Evolutionary conservation across 2,797 vertebrate species (phyloP), one percentile per base, ranked within the genome.

Genomic region (Carcharodon carcharias): DNA sequence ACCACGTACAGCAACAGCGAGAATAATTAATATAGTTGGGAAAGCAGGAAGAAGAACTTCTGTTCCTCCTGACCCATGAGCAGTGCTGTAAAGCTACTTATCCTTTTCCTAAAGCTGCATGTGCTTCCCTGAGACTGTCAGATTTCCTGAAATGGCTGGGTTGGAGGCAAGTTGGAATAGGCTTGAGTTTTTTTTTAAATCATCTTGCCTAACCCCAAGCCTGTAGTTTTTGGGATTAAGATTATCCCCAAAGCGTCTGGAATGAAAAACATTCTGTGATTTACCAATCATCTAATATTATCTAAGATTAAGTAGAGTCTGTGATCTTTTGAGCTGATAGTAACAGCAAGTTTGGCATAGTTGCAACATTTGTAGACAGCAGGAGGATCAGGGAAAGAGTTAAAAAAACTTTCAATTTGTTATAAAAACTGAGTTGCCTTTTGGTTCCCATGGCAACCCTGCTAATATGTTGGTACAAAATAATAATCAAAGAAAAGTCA

Each of bases 401-500:
- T 63, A n/a, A 89, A n/a, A 31, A 61, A 63, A n/a, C 35, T 23
- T 65, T 65, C n/a, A 40, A 93, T 26, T 40, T 93, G 9, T 67
- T 93, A 40, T 40, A 54, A 93, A 93, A 65, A 40, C 21, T 4
- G 91, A 45, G 63, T 45, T 93, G 61, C 91, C 40, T 40, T 93
- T 93, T 67, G 35, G 61, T 93, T 93, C 40, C n/a, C 63, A 93
- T 93, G 61, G n/a, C 18, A 93, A 67, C 63, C 45, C 40, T 93
- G 61, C 91, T 93, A 93, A 93, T 63, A 58, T 26, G 40, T 67
- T 93, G 61, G 23, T 93, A 67, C 21, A 93, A 45, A 93, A 65
- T 63, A 93, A 65, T 93, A 92, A 92, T 92, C 58, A 92, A 21
- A 92, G 89, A 61, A 91, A 92, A n/a, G 89, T 40, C 8, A 67